These are phyloP conservation scores for Podargus strigoides DNA, from an alignment of 2,797 vertebrate species.

Conservation along the genomic window DNA sequence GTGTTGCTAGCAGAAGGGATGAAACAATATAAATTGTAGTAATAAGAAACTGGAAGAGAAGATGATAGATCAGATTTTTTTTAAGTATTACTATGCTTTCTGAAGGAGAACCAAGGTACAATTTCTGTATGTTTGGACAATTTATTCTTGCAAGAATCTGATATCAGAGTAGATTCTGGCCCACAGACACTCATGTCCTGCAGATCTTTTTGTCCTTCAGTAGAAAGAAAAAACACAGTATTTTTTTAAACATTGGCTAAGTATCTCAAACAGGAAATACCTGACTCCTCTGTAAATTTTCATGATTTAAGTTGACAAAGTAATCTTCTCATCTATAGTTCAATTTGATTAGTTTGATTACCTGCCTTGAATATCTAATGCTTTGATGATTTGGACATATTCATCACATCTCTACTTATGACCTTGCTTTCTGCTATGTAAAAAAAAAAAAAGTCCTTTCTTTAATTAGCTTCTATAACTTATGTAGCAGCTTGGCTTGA, in stretches of 20 bases:
- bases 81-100: neutral
- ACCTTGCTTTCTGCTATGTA: neutral
- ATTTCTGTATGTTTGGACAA: neutral
- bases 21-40: neutral
- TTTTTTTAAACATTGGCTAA: neutral
- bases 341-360: constrained; percentile 1
- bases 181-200: neutral
- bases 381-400: neutral
- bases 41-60: neutral
- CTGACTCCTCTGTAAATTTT: neutral
- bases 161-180: neutral
- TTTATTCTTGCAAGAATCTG: neutral
- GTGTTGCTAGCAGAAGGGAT: neutral
- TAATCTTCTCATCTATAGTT: neutral
- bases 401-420: neutral
- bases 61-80: neutral
- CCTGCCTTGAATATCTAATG: neutral
- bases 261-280: neutral
- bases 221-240: neutral
- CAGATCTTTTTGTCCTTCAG: neutral
- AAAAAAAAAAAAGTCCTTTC: neutral
- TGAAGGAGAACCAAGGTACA: neutral
- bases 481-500: neutral
- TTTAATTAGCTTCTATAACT: neutral
- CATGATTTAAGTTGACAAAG: neutral